Base-by-base conservation (phyloP, 1,140 invertebrate genomes). In the Drosophila lacertosa region DNA sequence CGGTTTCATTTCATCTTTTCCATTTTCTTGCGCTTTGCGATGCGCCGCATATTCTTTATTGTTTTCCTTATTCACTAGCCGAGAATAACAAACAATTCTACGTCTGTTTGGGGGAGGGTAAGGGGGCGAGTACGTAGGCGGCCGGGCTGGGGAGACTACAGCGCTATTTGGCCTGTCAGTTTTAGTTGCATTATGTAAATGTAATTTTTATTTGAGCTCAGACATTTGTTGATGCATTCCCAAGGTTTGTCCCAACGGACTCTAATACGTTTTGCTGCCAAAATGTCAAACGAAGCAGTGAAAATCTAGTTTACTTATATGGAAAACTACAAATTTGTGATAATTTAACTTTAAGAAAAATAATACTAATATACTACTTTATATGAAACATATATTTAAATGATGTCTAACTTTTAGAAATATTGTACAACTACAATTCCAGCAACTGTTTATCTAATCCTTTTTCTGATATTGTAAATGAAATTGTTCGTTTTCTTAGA, bases 161-260 rank as follows among this genome's bases (percentile, higher is more conserved):
- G 26, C 54, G 54, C 54, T 47, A 66, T 71, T 66, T 59, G 22
- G 48, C 37, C 60, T 80, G 76, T 79, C 81, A 80, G 84, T 86
- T 86, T 86, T 69, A 64, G 59, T 53, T 84, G 81, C 77, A 84
- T 84, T 86, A 86, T 86, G 80, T 86, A 86, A 84, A 86, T 81
- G 81, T 51, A 73, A 83, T 77, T 84, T 76, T 73, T 77, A 55
- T 63, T 73, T 64, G 29, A 26, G 24, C n/a, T 33, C 10, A 29
- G 13, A 35, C 15, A 57, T 33, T 42, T 20, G 2, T 42, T 29
- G 32, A 10, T 24, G 40, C 22, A 45, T 22, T 26, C 18, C 35
- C 5, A 18, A 24, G 45, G 20, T 42, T 33, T 13, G 5, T 42
- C 47, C 10, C 45, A 10, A 7, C 13, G 2, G 37, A n/a, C 18